Percentiles rank a stretch among this genome's conserved stretches.
phyloP scores from a whole-genome alignment of 2,888 invertebrate genomes.

The Tenthredo mesomela region DNA sequence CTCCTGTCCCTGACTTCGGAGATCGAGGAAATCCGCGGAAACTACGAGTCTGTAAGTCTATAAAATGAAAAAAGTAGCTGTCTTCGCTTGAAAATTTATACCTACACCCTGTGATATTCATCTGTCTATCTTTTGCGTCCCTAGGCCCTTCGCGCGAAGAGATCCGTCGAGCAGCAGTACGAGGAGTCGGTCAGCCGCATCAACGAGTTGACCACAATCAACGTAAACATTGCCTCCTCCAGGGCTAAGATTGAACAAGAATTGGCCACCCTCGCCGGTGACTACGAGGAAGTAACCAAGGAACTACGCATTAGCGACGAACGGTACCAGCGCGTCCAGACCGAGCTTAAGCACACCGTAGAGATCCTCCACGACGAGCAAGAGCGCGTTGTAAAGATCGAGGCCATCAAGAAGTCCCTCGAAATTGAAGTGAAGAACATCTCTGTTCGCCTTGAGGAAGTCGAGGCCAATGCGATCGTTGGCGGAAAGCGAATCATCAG shows the following conservation, averaged over 20 bases:
- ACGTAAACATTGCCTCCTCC: conserved; percentile 95
- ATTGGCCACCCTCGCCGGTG: conserved; percentile 92
- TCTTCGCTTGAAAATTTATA: neutral
- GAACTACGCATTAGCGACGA: conserved; percentile 96
- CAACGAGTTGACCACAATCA: conserved; percentile 96
- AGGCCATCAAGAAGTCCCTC: conserved; percentile 97
- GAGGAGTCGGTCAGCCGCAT: conserved; percentile 96
- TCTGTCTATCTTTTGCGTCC: neutral
- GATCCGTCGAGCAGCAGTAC: conserved; percentile 92
- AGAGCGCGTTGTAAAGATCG: conserved; percentile 97
- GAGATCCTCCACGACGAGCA: conserved; percentile 97
- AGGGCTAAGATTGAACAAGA: conserved; percentile 98
- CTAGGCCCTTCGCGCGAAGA: conserved; percentile 95
- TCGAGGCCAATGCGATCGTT: conserved; percentile 97
- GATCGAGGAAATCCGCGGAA: conserved; percentile 96
- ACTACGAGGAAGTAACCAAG: conserved; percentile 99
- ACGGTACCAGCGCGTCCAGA: conserved; percentile 95
- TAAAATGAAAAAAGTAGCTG: neutral
- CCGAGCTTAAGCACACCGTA: conserved; percentile 96
- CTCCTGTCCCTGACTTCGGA: conserved; percentile 95
- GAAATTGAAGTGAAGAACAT: conserved; percentile 98
- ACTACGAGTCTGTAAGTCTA: conserved; percentile 87
- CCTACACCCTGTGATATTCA: neutral
- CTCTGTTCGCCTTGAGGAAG: conserved; percentile 95
- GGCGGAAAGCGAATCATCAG: conserved; percentile 98